Base-by-base conservation (phyloP, 1,140 invertebrate genomes). In the Lepidurus arcticus region DNA sequence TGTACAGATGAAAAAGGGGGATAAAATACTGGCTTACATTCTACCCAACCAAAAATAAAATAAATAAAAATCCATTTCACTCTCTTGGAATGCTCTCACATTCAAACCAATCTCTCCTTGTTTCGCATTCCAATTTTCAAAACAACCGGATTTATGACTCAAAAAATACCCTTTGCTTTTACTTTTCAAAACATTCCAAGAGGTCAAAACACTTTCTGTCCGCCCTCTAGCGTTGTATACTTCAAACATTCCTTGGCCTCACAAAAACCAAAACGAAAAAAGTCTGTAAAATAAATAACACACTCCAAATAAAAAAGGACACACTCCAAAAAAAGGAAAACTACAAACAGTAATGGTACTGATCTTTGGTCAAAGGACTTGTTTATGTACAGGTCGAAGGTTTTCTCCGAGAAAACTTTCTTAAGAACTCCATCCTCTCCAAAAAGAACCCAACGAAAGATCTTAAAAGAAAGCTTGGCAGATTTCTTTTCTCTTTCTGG, bases 331-430 rank as follows among this genome's bases (percentile, higher is more conserved):
- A n/a, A 16, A 16, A 7, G 53, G 3, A 65, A 21, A 65, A 65
- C 16, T 65, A 21, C 53, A 34, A 65, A 65, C 53, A 7, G 53
- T 65, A 34, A 21, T 65, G 53, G 53, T 65, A 65, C 53, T 65
- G 53, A 65, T 65, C 53, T 65, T 65, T 65, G 53, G 53, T 65
- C 53, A 65, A 65, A 21, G 53, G 53, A 65, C 53, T 65, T 65
- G 9, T 65, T 65, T 65, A 65, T 65, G 53, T 65, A 65, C 53
- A 65, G 16, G 16, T 13, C 53, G 21, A 65, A 16, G 53, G 53
- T 65, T 65, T 65, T 16, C 1, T 65, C 34, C 3, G 0, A 65
- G 21, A 65, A 13, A 13, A 13, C 16, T 65, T 65, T 65, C 53
- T 65, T 65, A 65, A 65, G n/a, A 13, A 13, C 53, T 65, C 53